These are phyloP conservation scores for Eretmocerus hayati DNA, from an alignment of 2,888 invertebrate genomes.

Conservation along the genomic window DNA sequence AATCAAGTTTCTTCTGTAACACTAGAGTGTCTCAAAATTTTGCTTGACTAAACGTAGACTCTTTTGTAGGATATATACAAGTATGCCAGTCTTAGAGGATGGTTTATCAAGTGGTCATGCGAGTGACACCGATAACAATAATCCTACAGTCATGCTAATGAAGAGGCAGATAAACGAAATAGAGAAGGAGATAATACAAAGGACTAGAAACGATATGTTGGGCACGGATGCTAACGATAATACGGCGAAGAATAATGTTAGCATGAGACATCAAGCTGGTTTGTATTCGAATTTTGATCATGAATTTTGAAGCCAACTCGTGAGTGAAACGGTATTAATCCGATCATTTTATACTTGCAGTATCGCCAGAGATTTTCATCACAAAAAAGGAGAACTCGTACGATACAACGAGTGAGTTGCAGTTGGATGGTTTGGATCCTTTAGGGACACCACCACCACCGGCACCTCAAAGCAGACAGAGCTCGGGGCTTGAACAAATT, in stretches of 20 bases:
- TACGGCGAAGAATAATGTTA: constrained; percentile 38
- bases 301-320: too few relatives aligned
- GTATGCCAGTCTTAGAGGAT: constrained; percentile 89
- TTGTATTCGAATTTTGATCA: too few relatives aligned
- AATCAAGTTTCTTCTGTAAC: too few relatives aligned
- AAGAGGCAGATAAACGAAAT: constrained; percentile 67
- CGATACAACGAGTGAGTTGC: constrained; percentile 47
- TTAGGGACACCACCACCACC: constrained; percentile 48
- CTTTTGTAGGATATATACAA: constrained; percentile 54
- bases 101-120: constrained; percentile 90
- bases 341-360: constrained; percentile 15
- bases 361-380: constrained; percentile 43
- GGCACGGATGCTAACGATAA: constrained; percentile 34
- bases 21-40: too few relatives aligned
- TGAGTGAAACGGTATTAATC: too few relatives aligned
- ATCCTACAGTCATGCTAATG: constrained; percentile 61
- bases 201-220: constrained; percentile 50
- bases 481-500: constrained; percentile 33
- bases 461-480: constrained; percentile 42
- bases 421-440: constrained; percentile 70
- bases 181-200: constrained; percentile 61
- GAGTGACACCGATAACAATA: constrained; percentile 87
- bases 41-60: too few relatives aligned
- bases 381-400: constrained; percentile 40
- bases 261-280: constrained; percentile 24